Evolutionary conservation across 2,113 vertebrate genomes (phyloP).

Genomic region (Brachyhypopomus occidentalis): DNA sequence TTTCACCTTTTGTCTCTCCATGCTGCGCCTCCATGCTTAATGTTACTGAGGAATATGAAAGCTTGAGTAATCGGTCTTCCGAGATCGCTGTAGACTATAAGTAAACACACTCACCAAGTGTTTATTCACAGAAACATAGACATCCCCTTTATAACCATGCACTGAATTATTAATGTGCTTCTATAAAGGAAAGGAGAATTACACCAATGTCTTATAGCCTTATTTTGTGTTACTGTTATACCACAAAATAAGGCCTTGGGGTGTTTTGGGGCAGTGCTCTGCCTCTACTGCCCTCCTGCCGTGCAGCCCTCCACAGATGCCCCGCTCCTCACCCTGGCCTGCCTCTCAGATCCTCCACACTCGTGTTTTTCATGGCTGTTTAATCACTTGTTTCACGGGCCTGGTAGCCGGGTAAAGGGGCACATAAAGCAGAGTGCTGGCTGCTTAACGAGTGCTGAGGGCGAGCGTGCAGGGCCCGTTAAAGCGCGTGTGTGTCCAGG

Average conservation of each 20-base stretch:
- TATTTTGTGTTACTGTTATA: slow-evolving; percentile 10
- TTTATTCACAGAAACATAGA: slow-evolving; percentile 16
- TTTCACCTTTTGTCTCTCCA: slow-evolving; percentile 18
- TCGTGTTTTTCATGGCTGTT: slow-evolving; percentile 55
- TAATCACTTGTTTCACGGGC: slow-evolving; percentile 37
- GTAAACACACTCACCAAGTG: slow-evolving; percentile 10
- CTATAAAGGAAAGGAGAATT: slow-evolving; percentile 34
- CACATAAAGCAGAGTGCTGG: slow-evolving; percentile 32
- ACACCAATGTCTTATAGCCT: slow-evolving; percentile 5
- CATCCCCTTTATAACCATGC: slow-evolving; percentile 24
- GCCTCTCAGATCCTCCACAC: slow-evolving; percentile 34
- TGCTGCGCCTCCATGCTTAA: slow-evolving; percentile 3
- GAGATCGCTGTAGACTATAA: slow-evolving; percentile 3
- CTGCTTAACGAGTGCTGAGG: slow-evolving; percentile 39
- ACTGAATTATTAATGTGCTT: slow-evolving; percentile 35
- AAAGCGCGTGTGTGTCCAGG: slow-evolving; percentile 37
- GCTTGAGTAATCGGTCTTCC: slow-evolving; percentile 24
- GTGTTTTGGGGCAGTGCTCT: background rate
- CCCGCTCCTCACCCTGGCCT: slow-evolving; percentile 48
- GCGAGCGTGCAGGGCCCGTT: slow-evolving; percentile 8
- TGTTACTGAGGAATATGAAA: slow-evolving; percentile 12
- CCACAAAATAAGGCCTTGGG: background rate
- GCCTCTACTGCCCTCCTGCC: background rate
- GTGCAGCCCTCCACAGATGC: slow-evolving; percentile 45
- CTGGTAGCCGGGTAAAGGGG: slow-evolving; percentile 29